phyloP scores from a whole-genome alignment of 2,113 vertebrate genomes.

The Pleuronectes platessa region DNA sequence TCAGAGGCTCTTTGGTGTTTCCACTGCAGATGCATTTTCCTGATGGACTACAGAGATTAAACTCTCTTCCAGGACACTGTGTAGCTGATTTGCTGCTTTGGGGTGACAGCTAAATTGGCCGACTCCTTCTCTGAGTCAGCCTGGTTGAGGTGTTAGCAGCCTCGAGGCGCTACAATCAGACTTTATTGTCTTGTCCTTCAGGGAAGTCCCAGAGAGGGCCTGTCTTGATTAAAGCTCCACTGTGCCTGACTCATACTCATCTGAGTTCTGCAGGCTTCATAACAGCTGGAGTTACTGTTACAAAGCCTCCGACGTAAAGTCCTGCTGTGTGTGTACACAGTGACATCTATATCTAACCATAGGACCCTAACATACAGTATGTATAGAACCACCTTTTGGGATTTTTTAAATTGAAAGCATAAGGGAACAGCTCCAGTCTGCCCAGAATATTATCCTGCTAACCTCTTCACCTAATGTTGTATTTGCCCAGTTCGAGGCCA shows the following conservation, averaged over 20 bases:
- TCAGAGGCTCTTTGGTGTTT: slow-evolving; percentile 25
- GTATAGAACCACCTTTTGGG: slow-evolving; percentile 64
- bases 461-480: slow-evolving; percentile 39
- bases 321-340: slow-evolving; percentile 12
- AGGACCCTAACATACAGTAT: slow-evolving; percentile 13
- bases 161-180: slow-evolving; percentile 58
- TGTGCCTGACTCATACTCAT: slow-evolving; percentile 60
- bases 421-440: slow-evolving; percentile 53
- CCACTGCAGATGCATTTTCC: slow-evolving; percentile 15
- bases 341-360: slow-evolving; percentile 45
- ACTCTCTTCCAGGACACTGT: slow-evolving; percentile 11
- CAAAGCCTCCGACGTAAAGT: slow-evolving; percentile 45
- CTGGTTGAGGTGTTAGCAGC: slow-evolving; percentile 36
- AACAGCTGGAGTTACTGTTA: slow-evolving; percentile 71
- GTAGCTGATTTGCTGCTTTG: slow-evolving; percentile 26
- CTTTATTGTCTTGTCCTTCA: slow-evolving; percentile 54
- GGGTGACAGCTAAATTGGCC: slow-evolving; percentile 49
- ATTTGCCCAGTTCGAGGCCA: slow-evolving; percentile 37
- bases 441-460: slow-evolving; percentile 22
- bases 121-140: slow-evolving; percentile 29
- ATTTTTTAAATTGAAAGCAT: slow-evolving; percentile 55
- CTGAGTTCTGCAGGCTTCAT: slow-evolving; percentile 55
- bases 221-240: slow-evolving; percentile 66
- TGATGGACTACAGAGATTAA: slow-evolving; percentile 19
- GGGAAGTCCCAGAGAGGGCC: slow-evolving; percentile 51